phyloP scores from a whole-genome alignment of 92 coral and sea anemone species.

The Pocillopora grandis region DNA sequence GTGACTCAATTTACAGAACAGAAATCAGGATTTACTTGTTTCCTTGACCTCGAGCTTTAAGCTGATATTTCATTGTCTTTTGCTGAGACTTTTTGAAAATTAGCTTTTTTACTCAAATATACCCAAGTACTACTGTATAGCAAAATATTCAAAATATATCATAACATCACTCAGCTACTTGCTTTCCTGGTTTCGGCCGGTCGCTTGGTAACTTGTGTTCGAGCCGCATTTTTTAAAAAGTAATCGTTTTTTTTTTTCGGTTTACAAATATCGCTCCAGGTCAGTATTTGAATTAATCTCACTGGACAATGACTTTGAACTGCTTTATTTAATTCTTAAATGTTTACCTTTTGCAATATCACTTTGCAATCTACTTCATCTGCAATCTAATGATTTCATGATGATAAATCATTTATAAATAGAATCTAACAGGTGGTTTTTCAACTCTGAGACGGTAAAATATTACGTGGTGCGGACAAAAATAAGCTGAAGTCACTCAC shows the following conservation, averaged over 20 bases:
- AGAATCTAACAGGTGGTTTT: too few relatives aligned
- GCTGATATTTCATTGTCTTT: too few relatives aligned
- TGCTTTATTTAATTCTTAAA: too few relatives aligned
- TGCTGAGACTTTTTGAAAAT: too few relatives aligned
- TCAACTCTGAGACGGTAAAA: too few relatives aligned
- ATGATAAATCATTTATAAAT: too few relatives aligned
- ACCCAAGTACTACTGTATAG: neutral
- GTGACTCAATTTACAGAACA: too few relatives aligned
- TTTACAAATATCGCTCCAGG: neutral
- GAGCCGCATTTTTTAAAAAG: neutral
- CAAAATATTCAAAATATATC: neutral
- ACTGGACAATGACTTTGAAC: neutral
- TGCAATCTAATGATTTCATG: too few relatives aligned
- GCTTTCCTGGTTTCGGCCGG: neutral
- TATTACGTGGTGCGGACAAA: neutral
- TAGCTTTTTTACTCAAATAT: neutral
- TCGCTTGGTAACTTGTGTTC: constrained; percentile 8
- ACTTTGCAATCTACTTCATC: too few relatives aligned
- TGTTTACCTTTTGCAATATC: too few relatives aligned
- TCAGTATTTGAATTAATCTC: neutral
- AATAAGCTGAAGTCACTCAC: neutral
- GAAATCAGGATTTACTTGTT: too few relatives aligned
- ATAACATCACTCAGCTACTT: neutral
- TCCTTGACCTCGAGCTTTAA: too few relatives aligned
- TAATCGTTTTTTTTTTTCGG: neutral